A percentile compares a stretch with the other conserved stretches of the same genome.
Evolutionary conservation across 2,888 invertebrate genomes (phyloP).

Genomic region (Unio delphinus): DNA sequence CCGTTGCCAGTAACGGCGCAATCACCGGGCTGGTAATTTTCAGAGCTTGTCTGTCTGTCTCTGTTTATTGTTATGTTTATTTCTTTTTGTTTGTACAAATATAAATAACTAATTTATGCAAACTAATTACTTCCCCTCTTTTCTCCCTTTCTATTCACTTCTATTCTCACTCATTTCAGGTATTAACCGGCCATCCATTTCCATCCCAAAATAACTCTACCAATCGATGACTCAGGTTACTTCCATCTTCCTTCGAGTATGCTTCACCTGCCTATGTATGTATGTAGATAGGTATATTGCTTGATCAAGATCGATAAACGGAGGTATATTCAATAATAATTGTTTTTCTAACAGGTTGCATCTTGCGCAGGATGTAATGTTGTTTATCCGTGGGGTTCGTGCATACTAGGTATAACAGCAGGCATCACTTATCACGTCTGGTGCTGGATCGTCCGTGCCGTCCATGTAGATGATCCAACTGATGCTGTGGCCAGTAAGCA

Average conservation of each 20-base stretch:
- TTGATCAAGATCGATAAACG: too few species aligned
- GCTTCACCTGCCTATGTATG: too few species aligned
- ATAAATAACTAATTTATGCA: too few species aligned
- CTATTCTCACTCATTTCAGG: too few species aligned
- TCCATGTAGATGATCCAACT: constrained; percentile 73
- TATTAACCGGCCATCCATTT: too few species aligned
- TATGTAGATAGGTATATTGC: too few species aligned
- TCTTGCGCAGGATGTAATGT: constrained; percentile 73
- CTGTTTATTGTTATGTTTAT: neutral
- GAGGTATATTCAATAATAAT: neutral
- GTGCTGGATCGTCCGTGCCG: constrained; percentile 58
- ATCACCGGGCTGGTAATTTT: constrained; percentile 71
- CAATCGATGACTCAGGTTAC: too few species aligned
- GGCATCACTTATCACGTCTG: constrained; percentile 69
- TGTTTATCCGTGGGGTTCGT: constrained; percentile 70
- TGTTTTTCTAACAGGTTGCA: constrained; percentile 54
- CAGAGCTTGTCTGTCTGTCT: neutral
- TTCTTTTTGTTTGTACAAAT: neutral
- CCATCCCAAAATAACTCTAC: too few species aligned
- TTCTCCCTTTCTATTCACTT: too few species aligned
- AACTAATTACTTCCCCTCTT: too few species aligned
- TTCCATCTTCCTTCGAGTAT: too few species aligned
- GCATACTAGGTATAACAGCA: constrained; percentile 71
- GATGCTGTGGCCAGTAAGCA: constrained; percentile 71
- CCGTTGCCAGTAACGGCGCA: constrained; percentile 73